These are phyloP conservation scores for Dreissena rostriformis DNA, from an alignment of 1,140 invertebrate species.

Conservation along the genomic window DNA sequence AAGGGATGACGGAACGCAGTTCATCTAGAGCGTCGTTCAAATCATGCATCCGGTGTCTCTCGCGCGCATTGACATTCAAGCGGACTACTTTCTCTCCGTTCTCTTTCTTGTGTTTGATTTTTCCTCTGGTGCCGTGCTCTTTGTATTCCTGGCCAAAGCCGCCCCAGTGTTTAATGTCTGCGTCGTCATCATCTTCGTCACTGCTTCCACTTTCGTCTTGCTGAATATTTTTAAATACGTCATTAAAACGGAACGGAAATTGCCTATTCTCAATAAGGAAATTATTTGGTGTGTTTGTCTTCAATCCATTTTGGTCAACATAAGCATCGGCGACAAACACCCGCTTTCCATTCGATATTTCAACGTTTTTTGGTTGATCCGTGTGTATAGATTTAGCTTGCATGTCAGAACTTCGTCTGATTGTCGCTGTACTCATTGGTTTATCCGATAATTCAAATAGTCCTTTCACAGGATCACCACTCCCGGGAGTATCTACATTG, in stretches of 20 bases:
- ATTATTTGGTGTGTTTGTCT: background rate
- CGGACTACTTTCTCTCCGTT: constrained; percentile 67
- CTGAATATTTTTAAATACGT: constrained; percentile 35
- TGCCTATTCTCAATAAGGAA: too few species aligned
- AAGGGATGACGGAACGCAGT: constrained; percentile 80
- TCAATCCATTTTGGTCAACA: too few species aligned
- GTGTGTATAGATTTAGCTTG: too few species aligned
- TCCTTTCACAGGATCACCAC: too few species aligned
- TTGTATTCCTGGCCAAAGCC: constrained; percentile 56
- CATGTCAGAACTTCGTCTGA: too few species aligned
- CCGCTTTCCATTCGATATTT: too few species aligned
- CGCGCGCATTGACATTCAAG: constrained; percentile 79
- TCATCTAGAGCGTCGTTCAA: constrained; percentile 81
- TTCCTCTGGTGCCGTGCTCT: constrained; percentile 38
- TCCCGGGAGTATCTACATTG: too few species aligned
- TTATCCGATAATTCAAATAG: too few species aligned
- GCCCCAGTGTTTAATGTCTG: background rate
- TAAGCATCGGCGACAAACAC: too few species aligned
- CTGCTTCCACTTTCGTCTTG: constrained; percentile 41
- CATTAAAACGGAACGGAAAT: constrained; percentile 37
- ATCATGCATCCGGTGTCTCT: constrained; percentile 81
- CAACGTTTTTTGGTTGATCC: too few species aligned
- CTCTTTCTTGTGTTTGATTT: constrained; percentile 56
- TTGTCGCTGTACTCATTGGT: too few species aligned
- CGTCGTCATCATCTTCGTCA: constrained; percentile 23